Evolutionary conservation across 1,140 invertebrate genomes (phyloP).

Genomic region (Nomia melanderi): DNA sequence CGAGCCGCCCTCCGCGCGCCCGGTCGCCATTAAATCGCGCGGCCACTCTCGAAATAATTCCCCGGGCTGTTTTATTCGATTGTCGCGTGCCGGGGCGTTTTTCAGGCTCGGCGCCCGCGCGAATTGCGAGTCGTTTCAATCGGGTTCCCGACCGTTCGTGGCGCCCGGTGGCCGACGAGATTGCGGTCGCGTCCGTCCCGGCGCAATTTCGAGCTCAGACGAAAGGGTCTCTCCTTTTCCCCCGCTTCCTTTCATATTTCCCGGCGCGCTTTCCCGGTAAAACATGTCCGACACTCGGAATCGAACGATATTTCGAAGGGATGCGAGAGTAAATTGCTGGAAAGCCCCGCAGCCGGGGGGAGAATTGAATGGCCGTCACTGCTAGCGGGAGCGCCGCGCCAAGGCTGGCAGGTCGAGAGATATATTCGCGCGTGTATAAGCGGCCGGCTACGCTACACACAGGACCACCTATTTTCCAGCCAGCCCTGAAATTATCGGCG

Average conservation of each 20-base stretch:
- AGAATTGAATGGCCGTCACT: conserved; percentile 35
- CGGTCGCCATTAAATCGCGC: not conserved
- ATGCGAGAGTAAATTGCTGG: conserved; percentile 17
- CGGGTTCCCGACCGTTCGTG: too few relatives aligned
- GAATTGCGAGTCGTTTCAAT: not conserved
- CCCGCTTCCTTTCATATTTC: not conserved
- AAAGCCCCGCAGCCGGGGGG: conserved; percentile 21
- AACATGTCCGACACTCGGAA: not conserved
- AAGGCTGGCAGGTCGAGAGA: conserved; percentile 3
- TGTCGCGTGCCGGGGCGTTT: not conserved
- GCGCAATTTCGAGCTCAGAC: too few relatives aligned
- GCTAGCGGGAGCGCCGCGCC: conserved; percentile 4
- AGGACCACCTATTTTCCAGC: conserved; percentile 58
- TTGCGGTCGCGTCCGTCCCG: too few relatives aligned
- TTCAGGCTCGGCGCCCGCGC: not conserved
- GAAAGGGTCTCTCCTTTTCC: too few relatives aligned
- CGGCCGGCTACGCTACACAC: conserved; percentile 15
- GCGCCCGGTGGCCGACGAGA: too few relatives aligned
- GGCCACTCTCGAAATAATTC: not conserved
- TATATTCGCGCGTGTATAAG: not conserved
- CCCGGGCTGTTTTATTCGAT: not conserved
- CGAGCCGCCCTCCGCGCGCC: not conserved
- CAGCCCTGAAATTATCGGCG: conserved; percentile 73
- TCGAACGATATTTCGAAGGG: not conserved
- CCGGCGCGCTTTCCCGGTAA: not conserved